These are phyloP conservation scores for Thaleichthys pacificus DNA, from an alignment of 2,797 vertebrate genomes.

Conservation along the genomic window DNA sequence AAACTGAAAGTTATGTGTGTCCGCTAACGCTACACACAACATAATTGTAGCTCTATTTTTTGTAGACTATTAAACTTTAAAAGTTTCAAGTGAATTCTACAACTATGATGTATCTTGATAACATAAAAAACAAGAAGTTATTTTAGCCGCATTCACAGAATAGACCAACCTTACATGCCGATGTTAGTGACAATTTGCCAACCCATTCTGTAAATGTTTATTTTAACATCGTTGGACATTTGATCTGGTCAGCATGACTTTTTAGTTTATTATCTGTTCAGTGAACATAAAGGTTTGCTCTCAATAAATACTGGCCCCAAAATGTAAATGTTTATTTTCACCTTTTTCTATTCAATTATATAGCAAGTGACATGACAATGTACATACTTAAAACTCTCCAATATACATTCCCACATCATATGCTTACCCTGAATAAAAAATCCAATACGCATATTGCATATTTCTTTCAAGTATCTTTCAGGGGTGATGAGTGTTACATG, in stretches of 20 bases:
- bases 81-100: too few relatives aligned
- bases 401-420: constrained; percentile 7
- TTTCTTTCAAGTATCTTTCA: constrained; percentile 50
- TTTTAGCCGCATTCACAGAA: too few relatives aligned
- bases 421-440: constrained; percentile 26
- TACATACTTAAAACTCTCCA: constrained; percentile 25
- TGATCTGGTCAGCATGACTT: background rate
- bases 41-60: too few relatives aligned
- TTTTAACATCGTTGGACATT: too few relatives aligned
- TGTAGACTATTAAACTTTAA: too few relatives aligned
- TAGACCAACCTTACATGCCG: too few relatives aligned
- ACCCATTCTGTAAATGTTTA: too few relatives aligned
- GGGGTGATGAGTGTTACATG: constrained; percentile 40
- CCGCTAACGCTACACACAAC: too few relatives aligned
- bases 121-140: too few relatives aligned
- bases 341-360: background rate
- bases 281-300: background rate
- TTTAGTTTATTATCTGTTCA: background rate
- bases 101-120: too few relatives aligned
- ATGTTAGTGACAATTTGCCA: too few relatives aligned
- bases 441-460: constrained; percentile 29
- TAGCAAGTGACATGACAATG: constrained; percentile 17
- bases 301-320: background rate
- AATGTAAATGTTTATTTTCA: background rate
- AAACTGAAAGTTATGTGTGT: background rate